Evolutionary conservation across 2,888 invertebrate species (phyloP).

Genomic region (Dolichomitus sp.): DNA sequence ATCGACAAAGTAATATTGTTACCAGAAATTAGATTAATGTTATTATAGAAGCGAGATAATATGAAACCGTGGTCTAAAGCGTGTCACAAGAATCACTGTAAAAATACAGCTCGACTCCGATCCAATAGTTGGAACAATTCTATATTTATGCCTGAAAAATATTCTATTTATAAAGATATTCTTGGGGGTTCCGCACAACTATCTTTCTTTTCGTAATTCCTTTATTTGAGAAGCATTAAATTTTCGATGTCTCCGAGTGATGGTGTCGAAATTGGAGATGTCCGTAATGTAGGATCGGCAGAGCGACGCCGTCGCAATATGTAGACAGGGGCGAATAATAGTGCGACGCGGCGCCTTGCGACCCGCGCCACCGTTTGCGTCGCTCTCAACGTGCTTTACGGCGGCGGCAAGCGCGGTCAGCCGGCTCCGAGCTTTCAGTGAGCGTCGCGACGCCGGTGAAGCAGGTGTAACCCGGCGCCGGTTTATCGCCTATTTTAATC

Average conservation of each 20-base stretch:
- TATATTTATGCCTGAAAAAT: neutral
- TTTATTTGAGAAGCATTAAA: neutral
- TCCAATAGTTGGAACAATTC: neutral
- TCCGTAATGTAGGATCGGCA: too few relatives aligned
- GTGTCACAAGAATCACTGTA: neutral
- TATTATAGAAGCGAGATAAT: neutral
- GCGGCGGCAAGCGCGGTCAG: neutral
- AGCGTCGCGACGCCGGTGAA: slow-evolving; percentile 81
- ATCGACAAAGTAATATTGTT: neutral
- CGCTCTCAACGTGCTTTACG: slow-evolving; percentile 50
- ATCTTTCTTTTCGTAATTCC: neutral
- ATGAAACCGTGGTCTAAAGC: neutral
- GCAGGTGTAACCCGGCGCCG: slow-evolving; percentile 65
- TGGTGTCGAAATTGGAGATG: neutral
- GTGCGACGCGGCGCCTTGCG: slow-evolving; percentile 27
- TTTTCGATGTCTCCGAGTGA: neutral
- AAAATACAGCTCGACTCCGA: neutral
- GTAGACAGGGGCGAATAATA: neutral
- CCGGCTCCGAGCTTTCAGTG: slow-evolving; percentile 72
- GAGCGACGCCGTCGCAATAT: neutral
- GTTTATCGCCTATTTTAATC: neutral
- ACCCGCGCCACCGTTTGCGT: slow-evolving; percentile 38
- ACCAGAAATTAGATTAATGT: neutral
- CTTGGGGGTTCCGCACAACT: neutral
- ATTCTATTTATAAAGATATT: neutral